Base-by-base conservation (phyloP, 2,797 vertebrate species). In the Paguma larvata region DNA sequence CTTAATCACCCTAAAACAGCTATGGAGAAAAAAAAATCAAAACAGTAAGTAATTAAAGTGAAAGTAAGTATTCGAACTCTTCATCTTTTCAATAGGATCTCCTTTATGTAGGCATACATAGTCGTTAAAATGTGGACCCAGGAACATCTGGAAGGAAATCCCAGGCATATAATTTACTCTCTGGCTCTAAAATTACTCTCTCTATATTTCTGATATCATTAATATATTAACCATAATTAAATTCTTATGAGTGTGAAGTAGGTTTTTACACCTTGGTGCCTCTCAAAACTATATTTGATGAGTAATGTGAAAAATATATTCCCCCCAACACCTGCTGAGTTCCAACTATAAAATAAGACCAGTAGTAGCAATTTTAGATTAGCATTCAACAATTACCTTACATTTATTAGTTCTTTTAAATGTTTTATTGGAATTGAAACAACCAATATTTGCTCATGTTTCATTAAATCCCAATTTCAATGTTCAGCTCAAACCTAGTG, bases 391-490 rank as follows among this genome's bases (percentile, higher is more conserved):
- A 97, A 98, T 98, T 98, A 98, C 98, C 93, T 98, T 98, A 97
- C 92, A 88, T 91, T 98, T 98, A 86, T 90, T 80, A 97, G 82
- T 89, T 98, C 97, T 97, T 97, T 95, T 95, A 97, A 97, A 97
- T 83, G 93, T 95, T 98, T 97, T 85, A 98, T 97, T 98, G 72
- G 97, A 98, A 97, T 98, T 94, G 97, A 98, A 98, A 98, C 96
- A 94, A 89, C 95, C 96, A 86, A 96, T 98, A 97, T 98, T 98
- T 98, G 98, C 98, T 96, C 98, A 98, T 97, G 62, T 98, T 97
- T 96, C 95, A 70, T 96, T 98, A 98, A 98, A 98, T 98, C 98
- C 97, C 96, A 98, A 98, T 98, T 93, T 97, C 97, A 92, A 97
- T 96, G 98, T 98, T 98, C 94, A 23, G 48, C 97, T 98, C 96